Percentiles rank a stretch among this genome's conserved stretches.
Evolutionary conservation across 2,888 invertebrate species (phyloP).

Genomic region (Lithosia quadra): DNA sequence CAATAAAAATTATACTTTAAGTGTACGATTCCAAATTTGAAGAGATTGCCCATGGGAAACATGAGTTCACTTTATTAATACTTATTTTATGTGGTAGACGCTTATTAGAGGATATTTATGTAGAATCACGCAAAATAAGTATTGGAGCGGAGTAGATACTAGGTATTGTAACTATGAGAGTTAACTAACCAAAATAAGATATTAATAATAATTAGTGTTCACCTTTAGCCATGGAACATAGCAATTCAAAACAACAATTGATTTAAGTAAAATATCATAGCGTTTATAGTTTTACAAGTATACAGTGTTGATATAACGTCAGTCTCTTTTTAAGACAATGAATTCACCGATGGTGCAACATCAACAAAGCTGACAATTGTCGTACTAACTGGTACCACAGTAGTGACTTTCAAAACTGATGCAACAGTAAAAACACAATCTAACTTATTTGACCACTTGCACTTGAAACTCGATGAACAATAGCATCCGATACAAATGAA

Average conservation of each 20-base stretch:
- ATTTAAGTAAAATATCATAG: background rate
- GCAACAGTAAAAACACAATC: conserved; percentile 28
- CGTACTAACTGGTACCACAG: background rate
- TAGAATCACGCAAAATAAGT: too few relatives aligned
- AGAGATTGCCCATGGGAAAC: background rate
- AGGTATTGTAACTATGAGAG: too few relatives aligned
- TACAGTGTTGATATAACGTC: background rate
- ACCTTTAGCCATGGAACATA: background rate
- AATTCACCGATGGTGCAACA: conserved; percentile 8
- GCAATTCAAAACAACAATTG: background rate
- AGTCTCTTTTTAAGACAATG: background rate
- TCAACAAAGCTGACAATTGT: background rate
- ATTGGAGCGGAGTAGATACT: too few relatives aligned
- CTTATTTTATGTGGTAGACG: too few relatives aligned
- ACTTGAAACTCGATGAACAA: conserved; percentile 45
- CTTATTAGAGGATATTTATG: too few relatives aligned
- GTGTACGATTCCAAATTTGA: too few relatives aligned
- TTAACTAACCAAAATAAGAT: background rate
- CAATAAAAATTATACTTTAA: too few relatives aligned
- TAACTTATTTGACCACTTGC: conserved; percentile 43
- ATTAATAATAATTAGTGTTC: too few relatives aligned
- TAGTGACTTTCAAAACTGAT: conserved; percentile 19
- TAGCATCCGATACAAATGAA: conserved; percentile 46
- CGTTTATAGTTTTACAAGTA: too few relatives aligned
- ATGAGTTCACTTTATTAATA: too few relatives aligned